These are phyloP conservation scores for Anhinga anhinga DNA, from an alignment of 2,113 vertebrate genomes.

Conservation along the genomic window DNA sequence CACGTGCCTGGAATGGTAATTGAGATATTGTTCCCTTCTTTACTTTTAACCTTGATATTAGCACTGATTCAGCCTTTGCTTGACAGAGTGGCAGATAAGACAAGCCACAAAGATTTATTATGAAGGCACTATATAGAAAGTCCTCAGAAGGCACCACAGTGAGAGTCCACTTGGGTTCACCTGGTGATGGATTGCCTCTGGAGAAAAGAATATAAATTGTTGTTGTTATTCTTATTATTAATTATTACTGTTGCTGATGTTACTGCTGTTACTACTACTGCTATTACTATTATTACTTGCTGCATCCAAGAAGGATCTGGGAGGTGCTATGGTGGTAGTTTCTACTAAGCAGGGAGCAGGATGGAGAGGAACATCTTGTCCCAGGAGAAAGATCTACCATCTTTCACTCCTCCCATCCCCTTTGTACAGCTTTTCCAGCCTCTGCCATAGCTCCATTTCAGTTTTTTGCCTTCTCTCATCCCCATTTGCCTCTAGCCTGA, in stretches of 20 bases:
- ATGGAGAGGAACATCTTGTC: not conserved
- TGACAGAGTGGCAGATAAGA: not conserved
- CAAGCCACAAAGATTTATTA: not conserved
- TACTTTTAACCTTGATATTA: slow-evolving; percentile 25
- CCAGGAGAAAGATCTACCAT: not conserved
- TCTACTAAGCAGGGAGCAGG: not conserved
- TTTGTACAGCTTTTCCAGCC: not conserved
- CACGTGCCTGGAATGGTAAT: slow-evolving; percentile 52
- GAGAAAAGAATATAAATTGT: not conserved
- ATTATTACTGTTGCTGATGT: not conserved
- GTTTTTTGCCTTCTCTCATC: not conserved
- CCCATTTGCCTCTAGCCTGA: not conserved
- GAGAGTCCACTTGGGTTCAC: not conserved
- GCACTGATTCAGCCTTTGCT: not conserved
- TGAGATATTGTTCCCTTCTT: slow-evolving; percentile 13
- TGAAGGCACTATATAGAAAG: not conserved
- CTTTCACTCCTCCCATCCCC: not conserved
- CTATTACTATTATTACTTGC: not conserved
- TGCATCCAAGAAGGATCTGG: not conserved
- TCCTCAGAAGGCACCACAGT: not conserved
- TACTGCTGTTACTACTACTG: not conserved
- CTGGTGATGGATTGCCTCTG: not conserved
- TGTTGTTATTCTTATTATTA: not conserved
- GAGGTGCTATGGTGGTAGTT: not conserved
- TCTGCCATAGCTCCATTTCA: not conserved